These are phyloP conservation scores for Rotaria socialis DNA, from an alignment of 2,888 invertebrate species.

Conservation along the genomic window DNA sequence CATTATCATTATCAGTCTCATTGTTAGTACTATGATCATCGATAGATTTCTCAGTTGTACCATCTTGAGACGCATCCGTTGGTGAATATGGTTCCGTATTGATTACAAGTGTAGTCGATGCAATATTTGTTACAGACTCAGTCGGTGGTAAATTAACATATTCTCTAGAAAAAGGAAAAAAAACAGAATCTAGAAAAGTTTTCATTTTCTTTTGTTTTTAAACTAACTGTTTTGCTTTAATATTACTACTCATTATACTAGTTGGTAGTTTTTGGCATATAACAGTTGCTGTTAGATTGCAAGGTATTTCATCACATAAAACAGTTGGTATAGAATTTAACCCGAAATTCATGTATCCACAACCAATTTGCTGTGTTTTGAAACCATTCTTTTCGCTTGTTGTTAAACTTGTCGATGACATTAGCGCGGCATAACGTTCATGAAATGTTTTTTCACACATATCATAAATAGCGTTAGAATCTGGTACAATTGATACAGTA, in stretches of 20 bases:
- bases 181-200: no score
- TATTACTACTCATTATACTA: no score
- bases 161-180: no score
- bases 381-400: neutral
- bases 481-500: neutral
- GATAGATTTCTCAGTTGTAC: neutral
- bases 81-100: neutral
- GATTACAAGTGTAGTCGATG: no score
- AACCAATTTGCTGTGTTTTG: neutral
- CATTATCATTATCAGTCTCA: neutral
- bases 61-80: neutral
- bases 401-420: neutral
- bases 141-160: no score
- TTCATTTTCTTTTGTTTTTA: no score
- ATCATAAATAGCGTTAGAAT: constrained; percentile 2
- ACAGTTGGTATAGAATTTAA: neutral
- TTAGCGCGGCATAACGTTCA: neutral
- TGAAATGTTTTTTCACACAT: constrained; percentile 20
- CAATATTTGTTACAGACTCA: no score
- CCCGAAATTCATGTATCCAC: neutral
- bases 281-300: neutral
- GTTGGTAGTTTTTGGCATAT: neutral
- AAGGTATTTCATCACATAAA: neutral
- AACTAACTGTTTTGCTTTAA: neutral
- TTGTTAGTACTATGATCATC: neutral